These are phyloP conservation scores for Toxostoma redivivum DNA, from an alignment of 2,113 vertebrate genomes.

Conservation along the genomic window DNA sequence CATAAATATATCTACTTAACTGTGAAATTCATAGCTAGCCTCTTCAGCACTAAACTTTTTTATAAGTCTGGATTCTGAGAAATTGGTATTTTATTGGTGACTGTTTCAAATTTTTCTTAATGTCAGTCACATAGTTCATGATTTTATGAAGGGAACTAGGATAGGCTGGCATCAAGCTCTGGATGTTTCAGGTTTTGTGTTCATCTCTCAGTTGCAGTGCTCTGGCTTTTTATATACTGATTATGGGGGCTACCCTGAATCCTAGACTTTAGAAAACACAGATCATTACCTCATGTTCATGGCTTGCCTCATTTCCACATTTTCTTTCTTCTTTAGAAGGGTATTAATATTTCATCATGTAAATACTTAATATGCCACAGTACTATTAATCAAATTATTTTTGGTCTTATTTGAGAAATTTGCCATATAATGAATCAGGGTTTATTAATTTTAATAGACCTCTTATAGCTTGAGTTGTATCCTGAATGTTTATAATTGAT, in stretches of 20 bases:
- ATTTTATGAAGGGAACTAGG: background rate
- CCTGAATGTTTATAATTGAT: background rate
- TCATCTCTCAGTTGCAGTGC: background rate
- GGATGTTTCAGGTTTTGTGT: background rate
- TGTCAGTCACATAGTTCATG: slow-evolving; percentile 45
- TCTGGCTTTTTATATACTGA: background rate
- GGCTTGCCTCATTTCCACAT: background rate
- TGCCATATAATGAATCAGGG: background rate
- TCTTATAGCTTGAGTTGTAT: background rate
- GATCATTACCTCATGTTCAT: background rate
- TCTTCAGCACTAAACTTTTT: slow-evolving; percentile 33
- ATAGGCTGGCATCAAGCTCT: background rate
- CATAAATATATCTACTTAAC: slow-evolving; percentile 17
- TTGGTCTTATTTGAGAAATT: background rate
- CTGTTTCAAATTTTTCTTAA: slow-evolving; percentile 41
- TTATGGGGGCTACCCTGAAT: background rate
- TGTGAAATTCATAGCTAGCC: background rate
- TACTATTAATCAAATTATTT: background rate
- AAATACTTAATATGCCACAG: background rate
- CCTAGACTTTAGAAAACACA: background rate
- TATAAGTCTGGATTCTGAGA: slow-evolving; percentile 33
- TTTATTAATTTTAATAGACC: background rate
- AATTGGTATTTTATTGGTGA: background rate
- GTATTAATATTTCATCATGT: background rate
- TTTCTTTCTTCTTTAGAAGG: background rate